Evolutionary conservation across 2,797 vertebrate species (phyloP).

Genomic region (Passerculus sandwichensis): DNA sequence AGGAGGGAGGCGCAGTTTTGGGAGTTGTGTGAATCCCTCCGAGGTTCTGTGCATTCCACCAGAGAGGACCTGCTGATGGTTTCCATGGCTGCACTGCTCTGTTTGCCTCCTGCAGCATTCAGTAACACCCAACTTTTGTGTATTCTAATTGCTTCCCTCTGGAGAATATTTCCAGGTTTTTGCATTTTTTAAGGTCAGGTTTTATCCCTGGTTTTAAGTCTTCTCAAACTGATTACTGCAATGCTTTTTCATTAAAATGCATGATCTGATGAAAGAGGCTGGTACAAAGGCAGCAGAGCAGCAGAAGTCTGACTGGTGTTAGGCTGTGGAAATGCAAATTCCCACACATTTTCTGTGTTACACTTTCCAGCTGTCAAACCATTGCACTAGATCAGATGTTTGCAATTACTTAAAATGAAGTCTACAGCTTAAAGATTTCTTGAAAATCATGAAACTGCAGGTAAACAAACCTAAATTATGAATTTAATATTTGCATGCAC

Average conservation of each 20-base stretch:
- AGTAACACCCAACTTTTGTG: not conserved
- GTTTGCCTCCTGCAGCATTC: not conserved
- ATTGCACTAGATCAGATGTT: not conserved
- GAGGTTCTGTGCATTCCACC: not conserved
- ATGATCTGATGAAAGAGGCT: not conserved
- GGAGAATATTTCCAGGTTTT: not conserved
- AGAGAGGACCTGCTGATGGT: not conserved
- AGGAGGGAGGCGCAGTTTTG: not conserved
- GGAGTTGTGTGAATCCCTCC: not conserved
- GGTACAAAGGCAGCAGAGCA: not conserved
- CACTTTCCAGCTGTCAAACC: not conserved
- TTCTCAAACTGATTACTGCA: not conserved
- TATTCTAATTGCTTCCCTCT: slow-evolving; percentile 1
- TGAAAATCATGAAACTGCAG: not conserved
- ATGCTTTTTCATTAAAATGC: not conserved
- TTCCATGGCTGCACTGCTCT: slow-evolving; percentile 10
- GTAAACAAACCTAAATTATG: not conserved
- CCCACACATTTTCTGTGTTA: not conserved
- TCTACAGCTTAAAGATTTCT: not conserved
- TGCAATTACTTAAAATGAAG: not conserved
- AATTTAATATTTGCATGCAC: not conserved
- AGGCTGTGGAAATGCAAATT: slow-evolving; percentile 13
- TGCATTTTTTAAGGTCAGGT: not conserved
- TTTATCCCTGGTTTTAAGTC: not conserved
- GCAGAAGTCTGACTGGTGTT: not conserved